Conservation (phyloP, 64 coral and sea anemone genomes). For the Montipora cactus region DNA sequence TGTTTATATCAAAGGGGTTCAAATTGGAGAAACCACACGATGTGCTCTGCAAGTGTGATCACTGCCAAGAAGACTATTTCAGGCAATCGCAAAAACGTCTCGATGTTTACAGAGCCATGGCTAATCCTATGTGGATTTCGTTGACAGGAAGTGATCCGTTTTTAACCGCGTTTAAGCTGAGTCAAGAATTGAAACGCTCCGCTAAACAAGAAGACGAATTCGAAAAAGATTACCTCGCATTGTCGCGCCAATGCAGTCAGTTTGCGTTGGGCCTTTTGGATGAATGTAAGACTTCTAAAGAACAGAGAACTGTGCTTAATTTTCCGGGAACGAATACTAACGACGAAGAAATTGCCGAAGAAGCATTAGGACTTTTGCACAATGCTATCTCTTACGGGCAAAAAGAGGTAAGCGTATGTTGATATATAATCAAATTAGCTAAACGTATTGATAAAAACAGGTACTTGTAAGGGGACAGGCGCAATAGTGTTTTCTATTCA, state of each 20-base stretch:
- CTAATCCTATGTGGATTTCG: constrained; percentile 94
- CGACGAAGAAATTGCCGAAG: constrained; percentile 64
- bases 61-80: constrained; percentile 80
- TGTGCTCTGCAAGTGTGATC: constrained; percentile 84
- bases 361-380: constrained; percentile 83
- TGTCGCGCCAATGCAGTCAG: constrained; percentile 85
- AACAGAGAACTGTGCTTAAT: constrained; percentile 83
- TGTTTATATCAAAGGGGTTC: constrained; percentile 88
- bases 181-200: constrained; percentile 78
- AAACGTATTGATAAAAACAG: constrained; percentile 17
- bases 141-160: constrained; percentile 85
- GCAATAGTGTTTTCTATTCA: neutral
- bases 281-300: constrained; percentile 91
- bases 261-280: constrained; percentile 85
- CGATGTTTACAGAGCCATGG: constrained; percentile 86
- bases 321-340: constrained; percentile 76
- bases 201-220: constrained; percentile 93
- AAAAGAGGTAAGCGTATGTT: constrained; percentile 86
- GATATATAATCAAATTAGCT: constrained; percentile 40
- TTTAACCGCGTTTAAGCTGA: constrained; percentile 86
- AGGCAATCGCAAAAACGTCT: constrained; percentile 85
- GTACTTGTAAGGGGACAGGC: neutral
- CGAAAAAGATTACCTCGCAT: constrained; percentile 87
- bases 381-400: constrained; percentile 91
- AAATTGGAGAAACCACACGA: constrained; percentile 85